Base-by-base conservation (phyloP, 2,113 vertebrate genomes). In the Clinocottus analis region DNA sequence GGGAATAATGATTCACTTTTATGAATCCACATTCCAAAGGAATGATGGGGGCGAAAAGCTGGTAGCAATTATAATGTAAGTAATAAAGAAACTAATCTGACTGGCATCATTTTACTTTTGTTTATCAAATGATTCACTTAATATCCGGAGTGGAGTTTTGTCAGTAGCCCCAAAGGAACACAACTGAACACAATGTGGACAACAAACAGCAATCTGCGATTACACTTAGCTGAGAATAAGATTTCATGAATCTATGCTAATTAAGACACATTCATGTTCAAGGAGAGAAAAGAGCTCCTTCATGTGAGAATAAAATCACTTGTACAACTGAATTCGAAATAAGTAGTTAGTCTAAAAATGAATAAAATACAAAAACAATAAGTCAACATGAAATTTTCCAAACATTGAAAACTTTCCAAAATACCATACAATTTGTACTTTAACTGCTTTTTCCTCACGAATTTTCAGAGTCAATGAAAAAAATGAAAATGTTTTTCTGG, bases 71-170 rank as follows among this genome's bases (percentile, higher is more conserved):
- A 41, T 21, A 75, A 77, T 27, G 12, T 17, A 43, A 33, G 11
- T 2, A 29, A 23, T 23, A 56, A 49, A 74, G 49, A 72, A 63
- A 51, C 2, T 23, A n/a, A 8, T 56, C 13, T 51, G 33, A 73
- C 11, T 35, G 41, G 16, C 72, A 61, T 75, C 29, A 73, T 73
- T 63, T 75, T 3, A 45, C 35, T 25, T 67, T 76, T 61, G 25
- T 21, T 72, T 16, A 68, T 41, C 25, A 29, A 2, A 9, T 29
- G 31, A 77, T 72, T 67, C 37, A 49, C 19, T 41, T 49, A 9
- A 16, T 41, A 35, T 58, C 7, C n/a, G 51, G n/a, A 25, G 27
- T 10, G 1, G 8, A 72, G 43, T 29, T 80, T 53, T 21, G 25
- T 74, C 71, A 41, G 10, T 33, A 17, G 39, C 72, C 55, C 39